Evolutionary conservation across 2,888 invertebrate species (phyloP).

Genomic region (Drosophila acutilabella): DNA sequence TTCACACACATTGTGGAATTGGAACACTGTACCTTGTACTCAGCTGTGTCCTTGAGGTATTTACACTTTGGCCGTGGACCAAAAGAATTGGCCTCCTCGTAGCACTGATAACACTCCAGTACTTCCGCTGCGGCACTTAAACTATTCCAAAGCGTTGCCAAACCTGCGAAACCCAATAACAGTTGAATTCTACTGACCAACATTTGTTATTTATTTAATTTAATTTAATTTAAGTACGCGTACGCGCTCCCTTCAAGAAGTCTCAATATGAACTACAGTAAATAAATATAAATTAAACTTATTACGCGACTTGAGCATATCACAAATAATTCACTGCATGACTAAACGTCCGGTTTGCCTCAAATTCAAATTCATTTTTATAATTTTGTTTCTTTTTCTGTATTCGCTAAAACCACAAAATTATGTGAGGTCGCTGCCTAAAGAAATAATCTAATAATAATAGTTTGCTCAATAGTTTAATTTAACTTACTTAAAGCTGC

Average conservation of each 20-base stretch:
- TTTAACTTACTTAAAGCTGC: neutral
- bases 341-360: constrained; percentile 29
- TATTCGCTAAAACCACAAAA: constrained; percentile 1
- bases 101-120: constrained; percentile 42
- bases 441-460: neutral
- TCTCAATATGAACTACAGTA: constrained; percentile 38
- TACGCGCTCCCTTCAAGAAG: constrained; percentile 37
- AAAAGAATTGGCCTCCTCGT: neutral
- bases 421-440: neutral
- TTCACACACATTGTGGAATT: constrained; percentile 62
- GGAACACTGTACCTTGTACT: constrained; percentile 28
- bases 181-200: constrained; percentile 10
- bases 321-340: constrained; percentile 22
- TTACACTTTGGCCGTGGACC: constrained; percentile 22
- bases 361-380: constrained; percentile 10
- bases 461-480: too few species aligned
- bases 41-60: neutral
- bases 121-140: constrained; percentile 8
- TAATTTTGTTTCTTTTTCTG: constrained; percentile 7
- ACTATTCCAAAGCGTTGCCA: constrained; percentile 14
- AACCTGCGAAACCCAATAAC: constrained; percentile 13
- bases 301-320: constrained; percentile 28
- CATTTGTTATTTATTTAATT: constrained; percentile 24
- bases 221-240: constrained; percentile 19
- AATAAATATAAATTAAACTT: too few species aligned